These are phyloP conservation scores for Otis tarda DNA, from an alignment of 2,113 vertebrate genomes.

Conservation along the genomic window DNA sequence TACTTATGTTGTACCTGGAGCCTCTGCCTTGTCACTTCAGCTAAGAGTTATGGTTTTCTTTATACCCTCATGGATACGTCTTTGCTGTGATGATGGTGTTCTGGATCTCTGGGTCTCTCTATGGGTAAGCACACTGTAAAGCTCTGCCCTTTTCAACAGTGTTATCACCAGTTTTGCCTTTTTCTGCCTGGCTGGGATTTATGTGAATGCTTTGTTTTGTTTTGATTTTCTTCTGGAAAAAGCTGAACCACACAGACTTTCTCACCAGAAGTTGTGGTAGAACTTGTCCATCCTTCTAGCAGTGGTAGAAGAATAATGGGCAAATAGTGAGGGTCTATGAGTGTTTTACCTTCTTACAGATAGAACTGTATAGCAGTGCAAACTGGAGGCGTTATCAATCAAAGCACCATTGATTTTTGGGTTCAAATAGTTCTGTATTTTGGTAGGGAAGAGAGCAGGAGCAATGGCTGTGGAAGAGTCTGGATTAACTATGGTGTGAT, in stretches of 20 bases:
- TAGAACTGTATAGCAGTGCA: not conserved
- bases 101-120: not conserved
- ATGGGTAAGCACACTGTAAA: not conserved
- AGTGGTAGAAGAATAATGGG: not conserved
- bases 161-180: not conserved
- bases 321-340: not conserved
- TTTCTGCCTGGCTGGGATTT: not conserved
- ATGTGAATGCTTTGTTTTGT: not conserved
- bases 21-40: not conserved
- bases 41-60: not conserved
- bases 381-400: not conserved
- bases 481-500: not conserved
- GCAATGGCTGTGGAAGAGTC: not conserved
- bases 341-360: not conserved
- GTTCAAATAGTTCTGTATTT: not conserved
- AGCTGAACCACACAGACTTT: not conserved
- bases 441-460: not conserved
- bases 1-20: not conserved
- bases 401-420: not conserved
- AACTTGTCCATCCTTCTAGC: not conserved
- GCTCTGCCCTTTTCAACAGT: not conserved
- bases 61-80: not conserved
- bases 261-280: not conserved
- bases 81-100: not conserved
- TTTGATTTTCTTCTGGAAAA: not conserved